phyloP scores from a whole-genome alignment of 2,888 invertebrate genomes.

The Leptinotarsa peninsularis region DNA sequence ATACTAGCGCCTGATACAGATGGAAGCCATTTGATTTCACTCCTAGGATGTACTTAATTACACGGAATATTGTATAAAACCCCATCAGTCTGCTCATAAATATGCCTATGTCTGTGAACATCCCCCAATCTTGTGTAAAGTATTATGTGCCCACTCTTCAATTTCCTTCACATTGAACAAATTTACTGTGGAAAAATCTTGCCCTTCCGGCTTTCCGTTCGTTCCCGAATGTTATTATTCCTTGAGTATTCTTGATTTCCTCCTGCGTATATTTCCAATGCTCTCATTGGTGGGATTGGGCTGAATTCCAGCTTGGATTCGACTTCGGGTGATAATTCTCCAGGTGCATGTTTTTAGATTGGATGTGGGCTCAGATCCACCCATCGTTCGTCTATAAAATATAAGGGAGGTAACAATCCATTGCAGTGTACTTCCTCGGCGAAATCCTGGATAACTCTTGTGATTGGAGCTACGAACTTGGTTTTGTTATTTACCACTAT shows the following conservation, averaged over 20 bases:
- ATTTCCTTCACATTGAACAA: conserved; percentile 36
- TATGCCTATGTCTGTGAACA: conserved; percentile 37
- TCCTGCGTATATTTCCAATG: conserved; percentile 40
- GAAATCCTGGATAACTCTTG: conserved; percentile 39
- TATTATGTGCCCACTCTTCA: conserved; percentile 32
- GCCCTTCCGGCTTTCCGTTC: conserved; percentile 39
- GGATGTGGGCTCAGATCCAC: conserved; percentile 36
- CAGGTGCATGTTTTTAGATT: conserved; percentile 17
- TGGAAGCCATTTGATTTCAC: too few relatives aligned
- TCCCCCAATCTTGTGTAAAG: conserved; percentile 34
- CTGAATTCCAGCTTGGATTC: conserved; percentile 29
- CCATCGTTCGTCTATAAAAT: conserved; percentile 43
- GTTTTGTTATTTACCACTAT: conserved; percentile 44
- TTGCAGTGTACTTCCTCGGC: conserved; percentile 43
- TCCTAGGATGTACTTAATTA: conserved; percentile 24
- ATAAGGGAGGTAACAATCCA: conserved; percentile 41
- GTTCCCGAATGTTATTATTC: conserved; percentile 33
- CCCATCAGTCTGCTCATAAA: conserved; percentile 32
- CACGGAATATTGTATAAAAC: conserved; percentile 33
- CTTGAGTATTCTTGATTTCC: conserved; percentile 38
- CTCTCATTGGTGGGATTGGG: conserved; percentile 42
- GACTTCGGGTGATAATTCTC: conserved; percentile 27
- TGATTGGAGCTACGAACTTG: conserved; percentile 46
- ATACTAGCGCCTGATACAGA: too few relatives aligned
- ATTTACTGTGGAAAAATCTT: conserved; percentile 30